Evolutionary conservation across 2,797 vertebrate species (phyloP).

Genomic region (Columba guinea): DNA sequence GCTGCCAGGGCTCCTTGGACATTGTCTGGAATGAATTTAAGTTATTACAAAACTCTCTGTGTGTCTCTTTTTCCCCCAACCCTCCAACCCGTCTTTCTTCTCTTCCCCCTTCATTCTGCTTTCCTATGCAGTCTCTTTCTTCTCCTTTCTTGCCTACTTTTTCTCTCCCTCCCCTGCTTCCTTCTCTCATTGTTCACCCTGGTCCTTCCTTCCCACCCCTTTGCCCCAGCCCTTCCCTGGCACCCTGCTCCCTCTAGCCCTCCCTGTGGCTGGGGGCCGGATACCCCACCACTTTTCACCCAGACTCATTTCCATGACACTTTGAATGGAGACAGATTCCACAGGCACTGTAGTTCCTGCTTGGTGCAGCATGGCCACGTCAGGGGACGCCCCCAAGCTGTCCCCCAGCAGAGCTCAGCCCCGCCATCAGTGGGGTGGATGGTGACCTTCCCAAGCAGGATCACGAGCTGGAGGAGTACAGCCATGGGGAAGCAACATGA

Average conservation of each 20-base stretch:
- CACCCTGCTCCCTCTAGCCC: neutral
- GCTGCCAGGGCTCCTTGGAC: constrained; percentile 67
- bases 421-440: neutral
- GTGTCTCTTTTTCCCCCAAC: neutral
- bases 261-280: neutral
- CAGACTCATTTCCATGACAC: neutral
- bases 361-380: fast-evolving
- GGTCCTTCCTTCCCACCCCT: neutral
- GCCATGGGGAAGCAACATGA: fast-evolving
- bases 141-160: neutral
- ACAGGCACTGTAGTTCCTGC: neutral
- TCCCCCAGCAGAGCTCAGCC: neutral
- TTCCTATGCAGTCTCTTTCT: neutral
- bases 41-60: constrained; percentile 65
- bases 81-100: neutral
- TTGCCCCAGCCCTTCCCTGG: neutral
- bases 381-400: fast-evolving
- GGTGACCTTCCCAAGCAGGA: neutral
- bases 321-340: neutral
- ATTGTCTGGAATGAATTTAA: constrained; percentile 72
- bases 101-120: neutral
- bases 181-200: neutral
- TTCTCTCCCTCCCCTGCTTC: neutral
- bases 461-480: neutral
- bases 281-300: neutral